Evolutionary conservation across 2,888 invertebrate genomes (phyloP).

Genomic region (Onthophagus sagittarius): DNA sequence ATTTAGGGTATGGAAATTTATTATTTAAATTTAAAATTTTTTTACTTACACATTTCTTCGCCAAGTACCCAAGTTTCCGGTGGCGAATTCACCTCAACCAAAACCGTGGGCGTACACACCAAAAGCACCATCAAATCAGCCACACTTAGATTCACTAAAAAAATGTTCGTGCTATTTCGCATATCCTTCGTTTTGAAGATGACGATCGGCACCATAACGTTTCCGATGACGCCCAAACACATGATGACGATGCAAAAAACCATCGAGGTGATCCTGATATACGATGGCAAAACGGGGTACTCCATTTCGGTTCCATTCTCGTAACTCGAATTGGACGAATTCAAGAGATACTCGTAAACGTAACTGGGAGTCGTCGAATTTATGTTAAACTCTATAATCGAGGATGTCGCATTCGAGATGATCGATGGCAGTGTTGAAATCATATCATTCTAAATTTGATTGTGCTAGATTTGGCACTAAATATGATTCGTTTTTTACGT

Average conservation of each 20-base stretch:
- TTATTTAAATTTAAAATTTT: neutral
- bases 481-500: neutral
- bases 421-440: constrained; percentile 40
- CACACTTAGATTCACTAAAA: constrained; percentile 88
- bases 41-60: constrained; percentile 82
- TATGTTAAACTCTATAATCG: constrained; percentile 30
- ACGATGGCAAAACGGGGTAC: constrained; percentile 64
- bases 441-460: constrained; percentile 37
- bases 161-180: constrained; percentile 93
- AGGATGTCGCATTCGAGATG: constrained; percentile 28
- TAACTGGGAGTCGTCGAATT: constrained; percentile 36
- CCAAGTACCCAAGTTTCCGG: constrained; percentile 93
- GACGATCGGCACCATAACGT: constrained; percentile 90
- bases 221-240: constrained; percentile 86
- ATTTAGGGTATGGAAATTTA: neutral
- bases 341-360: constrained; percentile 33
- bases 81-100: constrained; percentile 89
- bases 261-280: constrained; percentile 86
- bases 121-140: constrained; percentile 88
- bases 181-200: constrained; percentile 89
- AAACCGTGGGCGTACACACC: constrained; percentile 88
- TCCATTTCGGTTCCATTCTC: constrained; percentile 26
- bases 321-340: constrained; percentile 15
- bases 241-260: constrained; percentile 84
- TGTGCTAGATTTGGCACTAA: neutral